Evolutionary conservation across 2,888 invertebrate genomes (phyloP), one percentile per base, ranked within the genome.

Genomic region (Sarcophaga variegata): DNA sequence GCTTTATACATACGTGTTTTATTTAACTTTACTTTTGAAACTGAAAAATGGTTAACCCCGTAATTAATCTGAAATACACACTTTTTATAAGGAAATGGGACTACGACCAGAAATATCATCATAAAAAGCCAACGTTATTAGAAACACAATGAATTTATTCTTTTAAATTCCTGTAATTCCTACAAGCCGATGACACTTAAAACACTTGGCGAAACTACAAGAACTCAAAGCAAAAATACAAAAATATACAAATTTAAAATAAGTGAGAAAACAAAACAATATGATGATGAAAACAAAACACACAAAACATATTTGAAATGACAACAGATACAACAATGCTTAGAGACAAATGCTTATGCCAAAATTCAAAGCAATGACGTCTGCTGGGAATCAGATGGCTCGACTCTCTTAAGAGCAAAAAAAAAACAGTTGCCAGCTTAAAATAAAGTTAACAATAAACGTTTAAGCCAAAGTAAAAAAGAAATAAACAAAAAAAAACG

Each of bases 221-320:
- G 78, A 82, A 79, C 22, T 2, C 22, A 66, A 37, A 80, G 20
- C 71, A 72, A 75, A 70, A 71, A 45, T 76, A 71, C 10, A 20
- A 12, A 79, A 66, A 69, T 63, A 76, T 74, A 80, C n/a, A 81
- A 72, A 70, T 59, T 45, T 63, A 69, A 83, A 83, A 77, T 47
- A 76, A 72, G 83, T 83, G 83, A 81, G 72, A 80, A 80, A 83
- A 63, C 25, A 82, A 83, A 62, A 71, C 27, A 85, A 72, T 5
- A 59, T 22, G 10, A 60, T 66, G 11, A 69, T 17, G 37, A n/a
- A 63, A 22, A 59, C 12, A 70, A 76, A 60, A n/a, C 4, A 49
- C 10, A 10, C 8, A 37, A 37, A 37, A 37, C 37, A 2, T 37
- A 37, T 37, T 37, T 10, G 70, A 83, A 49, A 22, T 22, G 22